These are phyloP conservation scores for Tethea ocularis DNA, from an alignment of 2,888 invertebrate genomes.

Conservation along the genomic window DNA sequence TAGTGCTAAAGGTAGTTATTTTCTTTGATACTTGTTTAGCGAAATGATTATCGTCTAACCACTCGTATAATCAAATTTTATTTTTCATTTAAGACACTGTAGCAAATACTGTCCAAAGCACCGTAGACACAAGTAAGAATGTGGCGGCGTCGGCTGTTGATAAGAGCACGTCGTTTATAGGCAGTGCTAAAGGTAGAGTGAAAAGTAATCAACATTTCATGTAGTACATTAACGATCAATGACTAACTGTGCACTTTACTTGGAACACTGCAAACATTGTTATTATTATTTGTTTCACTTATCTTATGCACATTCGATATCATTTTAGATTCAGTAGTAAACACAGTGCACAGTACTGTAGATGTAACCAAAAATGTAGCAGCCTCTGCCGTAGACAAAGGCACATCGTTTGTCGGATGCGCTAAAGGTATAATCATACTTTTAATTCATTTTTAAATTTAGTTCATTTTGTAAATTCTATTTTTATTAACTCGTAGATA, in stretches of 20 bases:
- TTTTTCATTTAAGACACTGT: slow-evolving; percentile 45
- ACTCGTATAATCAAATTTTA: neutral
- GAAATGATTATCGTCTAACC: neutral
- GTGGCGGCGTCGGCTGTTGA: slow-evolving; percentile 40
- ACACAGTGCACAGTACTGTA: slow-evolving; percentile 30
- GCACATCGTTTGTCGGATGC: slow-evolving; percentile 30
- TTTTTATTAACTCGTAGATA: slow-evolving; percentile 43
- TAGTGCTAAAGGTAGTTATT: slow-evolving; percentile 50
- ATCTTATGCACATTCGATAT: neutral
- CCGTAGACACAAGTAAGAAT: slow-evolving; percentile 57
- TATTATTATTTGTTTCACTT: neutral
- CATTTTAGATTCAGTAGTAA: slow-evolving; percentile 34
- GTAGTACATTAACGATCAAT: neutral
- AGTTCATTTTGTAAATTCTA: neutral
- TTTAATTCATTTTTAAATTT: neutral
- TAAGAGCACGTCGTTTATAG: slow-evolving; percentile 30
- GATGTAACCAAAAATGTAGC: slow-evolving; percentile 39
- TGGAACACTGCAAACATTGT: neutral
- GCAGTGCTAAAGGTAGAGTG: slow-evolving; percentile 39
- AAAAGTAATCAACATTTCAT: neutral
- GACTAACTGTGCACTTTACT: neutral
- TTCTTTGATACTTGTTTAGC: slow-evolving; percentile 2
- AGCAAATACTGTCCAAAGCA: slow-evolving; percentile 41
- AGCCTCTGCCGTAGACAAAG: slow-evolving; percentile 36
- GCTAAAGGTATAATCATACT: slow-evolving; percentile 20